A percentile compares a stretch with the other conserved stretches of the same genome.
phyloP scores from a whole-genome alignment of 2,797 vertebrate genomes.

The Mycteria americana region DNA sequence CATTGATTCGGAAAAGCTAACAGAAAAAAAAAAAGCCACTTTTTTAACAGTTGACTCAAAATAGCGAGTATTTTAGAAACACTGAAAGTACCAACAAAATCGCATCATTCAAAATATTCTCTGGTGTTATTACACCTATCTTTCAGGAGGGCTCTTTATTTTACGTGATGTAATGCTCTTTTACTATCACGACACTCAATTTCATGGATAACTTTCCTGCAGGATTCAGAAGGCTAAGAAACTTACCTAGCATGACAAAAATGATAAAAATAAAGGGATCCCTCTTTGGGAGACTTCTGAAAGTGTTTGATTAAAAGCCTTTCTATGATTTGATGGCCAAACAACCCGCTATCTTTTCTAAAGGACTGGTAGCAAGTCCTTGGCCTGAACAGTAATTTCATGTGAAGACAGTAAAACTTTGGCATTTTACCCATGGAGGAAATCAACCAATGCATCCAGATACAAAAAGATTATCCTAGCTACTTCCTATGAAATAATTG shows the following conservation, averaged over 20 bases:
- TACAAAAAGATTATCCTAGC: background rate
- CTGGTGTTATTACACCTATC: background rate
- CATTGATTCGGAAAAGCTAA: constrained; percentile 96
- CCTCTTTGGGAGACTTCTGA: background rate
- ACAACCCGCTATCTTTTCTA: background rate
- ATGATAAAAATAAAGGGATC: background rate
- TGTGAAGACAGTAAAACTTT: background rate
- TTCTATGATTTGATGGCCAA: background rate
- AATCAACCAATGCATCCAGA: background rate
- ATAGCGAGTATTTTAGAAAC: background rate
- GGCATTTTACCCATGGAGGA: background rate
- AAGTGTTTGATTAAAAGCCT: background rate
- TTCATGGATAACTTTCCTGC: background rate
- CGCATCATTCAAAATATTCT: background rate
- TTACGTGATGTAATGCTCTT: background rate
- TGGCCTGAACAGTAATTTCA: background rate
- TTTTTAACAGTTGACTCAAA: background rate
- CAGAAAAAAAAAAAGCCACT: background rate
- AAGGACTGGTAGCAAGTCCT: background rate
- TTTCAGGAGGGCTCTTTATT: background rate
- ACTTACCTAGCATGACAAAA: background rate
- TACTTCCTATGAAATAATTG: background rate
- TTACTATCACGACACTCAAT: background rate
- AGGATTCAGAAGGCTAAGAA: background rate
- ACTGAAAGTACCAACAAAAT: background rate